Evolutionary conservation across 2,888 invertebrate genomes (phyloP), one percentile per base, ranked within the genome.

Genomic region (Argyresthia goedartella): DNA sequence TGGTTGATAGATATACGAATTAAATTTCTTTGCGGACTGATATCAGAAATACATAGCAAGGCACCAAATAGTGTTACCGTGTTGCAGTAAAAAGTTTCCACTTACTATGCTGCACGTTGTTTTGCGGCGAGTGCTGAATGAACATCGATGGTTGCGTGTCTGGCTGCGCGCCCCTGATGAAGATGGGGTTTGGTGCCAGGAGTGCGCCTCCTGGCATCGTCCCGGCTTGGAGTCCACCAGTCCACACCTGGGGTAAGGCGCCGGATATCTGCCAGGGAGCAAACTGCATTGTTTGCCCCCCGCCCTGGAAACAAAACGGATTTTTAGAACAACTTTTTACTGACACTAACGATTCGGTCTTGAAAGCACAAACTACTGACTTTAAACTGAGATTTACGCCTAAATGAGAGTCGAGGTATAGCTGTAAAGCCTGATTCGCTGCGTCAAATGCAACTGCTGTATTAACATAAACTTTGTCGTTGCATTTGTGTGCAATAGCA

Each of bases 81-180:
- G n/a, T n/a, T n/a, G n/a, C n/a, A n/a, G n/a, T n/a, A n/a, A 25
- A 6, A 25, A 25, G 25, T 4, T 25, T 25, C 25, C 25, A 25
- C 25, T 25, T 25, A 25, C 25, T 66, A 81, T 60, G 91, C 65
- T 73, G 84, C 1, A 81, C 62, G 60, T 76, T 25, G 25, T 25
- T 84, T 59, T 92, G 91, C 11, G 95, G 94, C 59, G 92, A 92
- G 59, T 91, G 91, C 63, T 93, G 93, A 62, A 96, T 95, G 69
- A 94, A 95, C 93, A 96, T 94, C 36, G 91, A 90, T 10, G 87
- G 85, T 10, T 69, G 65, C 0, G 88, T 81, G 68, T 95, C 95
- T 1, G 92, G 91, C 67, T 94, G 95, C 0, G 92, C 89, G 15
- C 94, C 93, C 43, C 95, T 81, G 59, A 96, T 95, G 72, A 93